A percentile compares a stretch with the other conserved stretches of the same genome.
Conservation (phyloP, 2,113 vertebrate species). For the Cynocephalus volans region DNA sequence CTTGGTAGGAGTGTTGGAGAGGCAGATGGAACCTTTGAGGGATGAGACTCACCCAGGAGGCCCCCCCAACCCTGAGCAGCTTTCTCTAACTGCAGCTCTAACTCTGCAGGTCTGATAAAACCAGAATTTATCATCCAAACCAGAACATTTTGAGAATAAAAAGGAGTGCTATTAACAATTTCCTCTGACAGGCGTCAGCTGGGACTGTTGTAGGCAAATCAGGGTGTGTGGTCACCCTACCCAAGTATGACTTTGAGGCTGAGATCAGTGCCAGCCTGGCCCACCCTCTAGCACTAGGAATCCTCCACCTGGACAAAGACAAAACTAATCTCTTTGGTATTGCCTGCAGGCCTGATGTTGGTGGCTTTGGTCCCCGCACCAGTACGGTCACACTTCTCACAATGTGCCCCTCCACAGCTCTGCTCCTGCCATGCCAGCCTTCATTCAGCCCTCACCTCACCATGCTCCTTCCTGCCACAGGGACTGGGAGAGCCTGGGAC, state of each 20-base stretch:
- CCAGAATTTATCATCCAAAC: not conserved
- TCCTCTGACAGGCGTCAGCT: not conserved
- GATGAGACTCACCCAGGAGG: not conserved
- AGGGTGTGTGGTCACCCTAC: not conserved
- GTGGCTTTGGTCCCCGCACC: not conserved
- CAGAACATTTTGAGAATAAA: slow-evolving; percentile 56
- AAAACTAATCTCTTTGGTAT: not conserved
- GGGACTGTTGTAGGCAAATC: not conserved
- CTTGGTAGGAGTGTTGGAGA: not conserved
- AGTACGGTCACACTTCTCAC: not conserved
- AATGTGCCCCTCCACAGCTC: not conserved
- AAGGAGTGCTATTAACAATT: not conserved
- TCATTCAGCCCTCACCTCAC: not conserved
- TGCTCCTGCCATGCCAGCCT: not conserved
- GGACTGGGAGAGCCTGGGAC: not conserved
- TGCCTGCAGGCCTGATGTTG: not conserved
- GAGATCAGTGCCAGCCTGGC: not conserved
- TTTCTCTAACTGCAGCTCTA: not conserved
- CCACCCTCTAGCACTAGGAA: not conserved
- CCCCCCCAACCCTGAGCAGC: not conserved
- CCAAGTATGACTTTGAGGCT: not conserved
- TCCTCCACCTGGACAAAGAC: not conserved
- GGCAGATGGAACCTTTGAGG: not conserved
- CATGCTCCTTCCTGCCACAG: not conserved
- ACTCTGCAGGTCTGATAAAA: not conserved